These are phyloP conservation scores for Melanotaenia nigrans DNA, from an alignment of 2,797 vertebrate genomes.

Conservation along the genomic window DNA sequence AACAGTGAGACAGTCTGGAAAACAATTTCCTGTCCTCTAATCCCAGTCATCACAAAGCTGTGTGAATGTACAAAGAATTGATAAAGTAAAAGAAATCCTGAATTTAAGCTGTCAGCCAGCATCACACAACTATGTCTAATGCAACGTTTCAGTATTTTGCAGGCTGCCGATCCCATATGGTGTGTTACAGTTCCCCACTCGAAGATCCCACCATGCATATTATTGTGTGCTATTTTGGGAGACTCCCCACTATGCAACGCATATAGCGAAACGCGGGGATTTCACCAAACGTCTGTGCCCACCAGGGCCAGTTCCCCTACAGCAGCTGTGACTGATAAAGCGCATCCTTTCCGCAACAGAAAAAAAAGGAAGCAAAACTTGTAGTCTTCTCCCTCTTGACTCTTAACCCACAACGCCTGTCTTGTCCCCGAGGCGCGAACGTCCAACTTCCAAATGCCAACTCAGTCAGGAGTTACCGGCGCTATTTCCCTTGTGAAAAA, in stretches of 20 bases:
- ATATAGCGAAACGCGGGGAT: constrained; percentile 60
- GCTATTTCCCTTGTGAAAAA: constrained; percentile 72
- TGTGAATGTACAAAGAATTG: not conserved
- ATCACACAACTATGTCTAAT: constrained; percentile 60
- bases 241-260: constrained; percentile 55
- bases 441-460: constrained; percentile 79
- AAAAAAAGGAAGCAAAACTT: constrained; percentile 30
- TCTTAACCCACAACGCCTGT: constrained; percentile 56
- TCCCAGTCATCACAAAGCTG: constrained; percentile 4
- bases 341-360: constrained; percentile 58
- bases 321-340: constrained; percentile 73
- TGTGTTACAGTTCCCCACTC: constrained; percentile 57
- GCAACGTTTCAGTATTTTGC: constrained; percentile 61
- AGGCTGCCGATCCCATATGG: constrained; percentile 60
- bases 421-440: constrained; percentile 66
- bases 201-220: constrained; percentile 76
- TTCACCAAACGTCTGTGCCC: constrained; percentile 67
- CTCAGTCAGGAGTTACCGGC: constrained; percentile 73
- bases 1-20: not conserved
- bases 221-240: constrained; percentile 82
- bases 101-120: constrained; percentile 35
- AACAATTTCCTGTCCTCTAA: constrained; percentile 20
- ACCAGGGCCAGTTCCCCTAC: constrained; percentile 50
- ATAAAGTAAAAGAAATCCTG: constrained; percentile 21
- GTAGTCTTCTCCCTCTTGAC: constrained; percentile 49